Percentiles rank a stretch among this genome's conserved stretches.
phyloP scores from a whole-genome alignment of 2,888 invertebrate species.

The Ceriagrion tenellum region DNA sequence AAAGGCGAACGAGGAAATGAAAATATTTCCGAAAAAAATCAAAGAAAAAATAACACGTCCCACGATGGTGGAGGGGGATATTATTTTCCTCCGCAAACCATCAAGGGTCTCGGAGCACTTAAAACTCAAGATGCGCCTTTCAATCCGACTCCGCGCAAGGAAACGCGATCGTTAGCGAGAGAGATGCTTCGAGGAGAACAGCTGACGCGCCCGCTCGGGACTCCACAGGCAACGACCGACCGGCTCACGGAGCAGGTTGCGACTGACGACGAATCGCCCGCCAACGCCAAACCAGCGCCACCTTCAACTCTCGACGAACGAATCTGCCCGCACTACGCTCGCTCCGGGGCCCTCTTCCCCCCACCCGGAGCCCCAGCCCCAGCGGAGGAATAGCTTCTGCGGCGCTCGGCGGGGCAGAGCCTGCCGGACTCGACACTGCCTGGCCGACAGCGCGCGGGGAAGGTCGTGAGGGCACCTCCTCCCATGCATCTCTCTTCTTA shows the following conservation, averaged over 20 bases:
- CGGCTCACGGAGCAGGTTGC: conserved; percentile 64
- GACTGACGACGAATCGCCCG: conserved; percentile 66
- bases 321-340: conserved; percentile 29
- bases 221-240: conserved; percentile 24
- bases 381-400: not conserved
- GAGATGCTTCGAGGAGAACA: not conserved
- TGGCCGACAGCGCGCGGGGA: conserved; percentile 50
- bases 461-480: not conserved
- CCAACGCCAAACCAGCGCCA: conserved; percentile 57
- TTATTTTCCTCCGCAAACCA: not conserved
- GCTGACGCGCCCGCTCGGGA: not conserved
- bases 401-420: not conserved
- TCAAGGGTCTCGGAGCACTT: not conserved
- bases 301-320: conserved; percentile 8
- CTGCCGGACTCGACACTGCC: conserved; percentile 15
- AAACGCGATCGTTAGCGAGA: conserved; percentile 19
- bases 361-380: not conserved
- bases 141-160: not conserved
- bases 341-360: conserved; percentile 3
- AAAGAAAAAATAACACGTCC: not conserved
- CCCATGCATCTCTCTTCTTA: not conserved
- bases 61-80: too few species aligned
- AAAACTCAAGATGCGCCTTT: not conserved
- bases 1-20: not conserved
- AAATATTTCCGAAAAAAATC: not conserved